Evolutionary conservation across 2,797 vertebrate species (phyloP).

Genomic region (Sparus aurata): DNA sequence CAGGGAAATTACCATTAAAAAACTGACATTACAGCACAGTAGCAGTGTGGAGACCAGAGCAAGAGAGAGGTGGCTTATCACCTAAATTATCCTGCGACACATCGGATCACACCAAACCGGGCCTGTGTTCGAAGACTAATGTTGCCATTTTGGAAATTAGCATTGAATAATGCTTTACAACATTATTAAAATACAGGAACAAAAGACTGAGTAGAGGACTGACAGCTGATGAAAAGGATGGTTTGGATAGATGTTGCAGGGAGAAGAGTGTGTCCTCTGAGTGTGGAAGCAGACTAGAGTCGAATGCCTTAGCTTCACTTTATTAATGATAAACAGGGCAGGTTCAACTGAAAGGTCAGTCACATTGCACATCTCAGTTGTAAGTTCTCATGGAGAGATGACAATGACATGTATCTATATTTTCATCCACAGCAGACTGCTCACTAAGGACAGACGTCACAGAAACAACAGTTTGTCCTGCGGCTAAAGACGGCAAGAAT

Average conservation of each 20-base stretch:
- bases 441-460: constrained; percentile 56
- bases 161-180: not conserved
- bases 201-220: not conserved
- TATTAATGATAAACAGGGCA: constrained; percentile 9
- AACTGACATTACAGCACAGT: not conserved
- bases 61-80: not conserved
- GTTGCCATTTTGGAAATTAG: not conserved
- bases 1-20: not conserved
- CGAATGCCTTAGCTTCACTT: not conserved
- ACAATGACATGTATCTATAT: constrained; percentile 1
- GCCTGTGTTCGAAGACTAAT: not conserved
- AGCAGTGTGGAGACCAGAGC: not conserved
- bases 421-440: constrained; percentile 60
- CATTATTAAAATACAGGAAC: not conserved
- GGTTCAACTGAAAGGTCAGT: not conserved
- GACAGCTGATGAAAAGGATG: not conserved
- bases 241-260: not conserved
- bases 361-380: not conserved
- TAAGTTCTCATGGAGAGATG: not conserved
- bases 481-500: constrained; percentile 71
- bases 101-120: not conserved
- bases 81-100: not conserved
- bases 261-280: not conserved
- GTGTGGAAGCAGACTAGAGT: not conserved
- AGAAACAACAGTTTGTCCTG: constrained; percentile 29